Conservation (phyloP, 1,140 invertebrate genomes). For the Caligus rogercresseyi region DNA sequence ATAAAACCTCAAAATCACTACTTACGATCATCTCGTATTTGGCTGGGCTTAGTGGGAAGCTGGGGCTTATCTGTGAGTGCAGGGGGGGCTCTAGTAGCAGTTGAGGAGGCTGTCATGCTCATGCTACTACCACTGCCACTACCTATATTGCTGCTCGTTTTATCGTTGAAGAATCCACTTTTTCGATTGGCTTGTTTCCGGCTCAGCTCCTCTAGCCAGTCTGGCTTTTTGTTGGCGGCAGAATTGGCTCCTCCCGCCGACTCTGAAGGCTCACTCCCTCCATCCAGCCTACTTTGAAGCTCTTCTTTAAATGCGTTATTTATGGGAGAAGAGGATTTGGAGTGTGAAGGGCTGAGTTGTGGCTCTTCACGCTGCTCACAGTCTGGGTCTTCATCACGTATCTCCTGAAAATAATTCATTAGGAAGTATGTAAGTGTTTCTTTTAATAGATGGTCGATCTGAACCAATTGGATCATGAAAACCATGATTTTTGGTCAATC, state of each 20-base stretch:
- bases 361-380: neutral
- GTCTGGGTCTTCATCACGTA: no score
- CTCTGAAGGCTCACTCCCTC: conserved; percentile 5
- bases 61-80: conserved; percentile 14
- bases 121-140: neutral
- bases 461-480: no score
- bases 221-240: conserved; percentile 15
- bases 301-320: conserved; percentile 5
- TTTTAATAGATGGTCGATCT: no score
- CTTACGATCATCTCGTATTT: conserved; percentile 12
- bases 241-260: conserved; percentile 12
- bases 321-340: neutral
- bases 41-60: conserved; percentile 19
- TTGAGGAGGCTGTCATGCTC: neutral
- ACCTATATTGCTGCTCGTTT: neutral
- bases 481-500: no score
- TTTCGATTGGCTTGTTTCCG: conserved; percentile 22
- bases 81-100: conserved; percentile 2
- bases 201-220: conserved; percentile 23
- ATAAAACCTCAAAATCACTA: no score
- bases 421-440: no score
- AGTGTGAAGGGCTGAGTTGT: conserved; percentile 1
- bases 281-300: neutral
- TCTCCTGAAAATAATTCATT: no score
- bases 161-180: conserved; percentile 13